These are phyloP conservation scores for Caranx ignobilis DNA, from an alignment of 2,113 vertebrate species.

Conservation along the genomic window DNA sequence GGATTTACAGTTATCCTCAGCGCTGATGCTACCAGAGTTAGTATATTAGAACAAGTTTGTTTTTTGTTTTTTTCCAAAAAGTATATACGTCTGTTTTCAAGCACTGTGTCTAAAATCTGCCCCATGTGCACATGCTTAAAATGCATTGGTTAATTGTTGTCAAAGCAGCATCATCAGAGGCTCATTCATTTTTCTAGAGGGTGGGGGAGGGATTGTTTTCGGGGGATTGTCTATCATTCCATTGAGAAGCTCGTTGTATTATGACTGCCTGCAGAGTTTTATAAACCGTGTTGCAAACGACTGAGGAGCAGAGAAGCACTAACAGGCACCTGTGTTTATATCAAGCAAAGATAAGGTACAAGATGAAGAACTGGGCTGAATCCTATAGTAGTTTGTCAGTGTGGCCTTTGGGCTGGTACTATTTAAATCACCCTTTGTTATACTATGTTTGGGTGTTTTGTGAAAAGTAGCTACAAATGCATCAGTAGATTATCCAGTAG, in stretches of 20 bases:
- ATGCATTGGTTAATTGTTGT: slow-evolving; percentile 74
- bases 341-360: slow-evolving; percentile 73
- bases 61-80: slow-evolving; percentile 25
- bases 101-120: slow-evolving; percentile 67
- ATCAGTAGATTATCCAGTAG: background rate
- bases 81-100: slow-evolving; percentile 54
- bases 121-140: slow-evolving; percentile 80
- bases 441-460: slow-evolving; percentile 12
- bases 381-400: slow-evolving; percentile 21
- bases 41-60: slow-evolving; percentile 35
- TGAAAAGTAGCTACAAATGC: slow-evolving; percentile 2
- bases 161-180: slow-evolving; percentile 76
- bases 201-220: slow-evolving; percentile 10
- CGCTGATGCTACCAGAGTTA: slow-evolving; percentile 45
- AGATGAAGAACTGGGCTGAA: slow-evolving; percentile 58
- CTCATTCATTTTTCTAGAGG: slow-evolving; percentile 67
- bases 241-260: slow-evolving; percentile 67
- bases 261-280: slow-evolving; percentile 58
- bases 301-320: slow-evolving; percentile 68
- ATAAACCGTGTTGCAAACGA: slow-evolving; percentile 57
- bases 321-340: slow-evolving; percentile 82
- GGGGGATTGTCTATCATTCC: slow-evolving; percentile 75
- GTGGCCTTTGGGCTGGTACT: background rate
- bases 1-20: slow-evolving; percentile 56
- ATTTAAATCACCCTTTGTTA: background rate